Evolutionary conservation across 2,113 vertebrate species (phyloP).

Genomic region (Colinus virginianus): DNA sequence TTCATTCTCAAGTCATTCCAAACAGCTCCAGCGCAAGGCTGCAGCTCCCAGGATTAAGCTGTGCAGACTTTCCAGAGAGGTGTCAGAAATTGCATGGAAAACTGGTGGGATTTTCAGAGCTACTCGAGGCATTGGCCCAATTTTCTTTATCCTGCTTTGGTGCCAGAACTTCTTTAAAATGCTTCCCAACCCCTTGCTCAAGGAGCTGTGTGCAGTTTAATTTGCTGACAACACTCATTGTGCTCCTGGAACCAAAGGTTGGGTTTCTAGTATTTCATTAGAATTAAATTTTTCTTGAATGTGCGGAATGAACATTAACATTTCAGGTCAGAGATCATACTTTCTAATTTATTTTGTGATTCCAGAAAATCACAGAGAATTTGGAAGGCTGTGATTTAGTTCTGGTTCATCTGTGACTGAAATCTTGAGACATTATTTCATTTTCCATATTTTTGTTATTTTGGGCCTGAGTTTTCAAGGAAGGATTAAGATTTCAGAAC

Average conservation of each 20-base stretch:
- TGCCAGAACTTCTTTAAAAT: not conserved
- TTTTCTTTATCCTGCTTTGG: not conserved
- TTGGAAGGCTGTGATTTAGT: not conserved
- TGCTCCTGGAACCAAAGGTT: not conserved
- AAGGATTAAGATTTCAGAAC: not conserved
- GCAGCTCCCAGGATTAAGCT: conserved; percentile 14
- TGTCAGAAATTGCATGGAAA: conserved; percentile 40
- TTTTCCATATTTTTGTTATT: not conserved
- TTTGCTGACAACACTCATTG: not conserved
- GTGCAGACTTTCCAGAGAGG: conserved; percentile 34
- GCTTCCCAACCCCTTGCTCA: not conserved
- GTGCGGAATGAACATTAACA: not conserved
- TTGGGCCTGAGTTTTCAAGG: not conserved
- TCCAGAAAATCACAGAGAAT: not conserved
- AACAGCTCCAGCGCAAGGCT: not conserved
- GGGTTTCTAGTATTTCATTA: not conserved
- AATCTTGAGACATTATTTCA: not conserved
- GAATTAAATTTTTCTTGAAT: not conserved
- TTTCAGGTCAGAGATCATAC: not conserved
- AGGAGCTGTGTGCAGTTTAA: not conserved
- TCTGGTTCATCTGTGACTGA: not conserved
- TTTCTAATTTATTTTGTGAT: not conserved
- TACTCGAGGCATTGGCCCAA: not conserved
- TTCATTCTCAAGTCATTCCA: not conserved
- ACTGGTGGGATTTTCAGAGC: conserved; percentile 11